Conservation (phyloP, 2,797 vertebrate species). For the Coracias cyanogaster region DNA sequence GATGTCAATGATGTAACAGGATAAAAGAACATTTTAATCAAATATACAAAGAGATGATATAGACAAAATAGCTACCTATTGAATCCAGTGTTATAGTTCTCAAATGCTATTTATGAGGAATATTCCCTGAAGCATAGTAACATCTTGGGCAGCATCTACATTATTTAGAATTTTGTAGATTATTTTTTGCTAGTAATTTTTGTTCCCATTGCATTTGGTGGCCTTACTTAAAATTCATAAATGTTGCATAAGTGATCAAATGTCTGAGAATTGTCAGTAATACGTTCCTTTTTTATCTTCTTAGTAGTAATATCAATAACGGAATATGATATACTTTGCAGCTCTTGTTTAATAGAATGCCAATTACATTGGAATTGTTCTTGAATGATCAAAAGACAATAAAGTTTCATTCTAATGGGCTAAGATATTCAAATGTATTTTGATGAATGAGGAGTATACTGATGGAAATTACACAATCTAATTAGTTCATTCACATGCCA, state of each 20-base stretch:
- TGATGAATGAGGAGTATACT: not conserved
- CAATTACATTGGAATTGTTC: not conserved
- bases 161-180: conserved; percentile 56
- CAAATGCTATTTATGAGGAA: not conserved
- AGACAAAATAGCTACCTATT: not conserved
- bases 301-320: not conserved
- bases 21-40: not conserved
- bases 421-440: not conserved
- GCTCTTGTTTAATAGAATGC: not conserved
- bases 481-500: not conserved
- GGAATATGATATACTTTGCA: not conserved
- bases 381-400: not conserved
- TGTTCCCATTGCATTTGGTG: conserved; percentile 31
- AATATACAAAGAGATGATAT: not conserved
- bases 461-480: not conserved
- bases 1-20: not conserved
- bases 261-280: not conserved
- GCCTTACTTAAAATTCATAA: conserved; percentile 45
- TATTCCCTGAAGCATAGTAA: conserved; percentile 21
- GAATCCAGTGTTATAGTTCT: conserved; percentile 21
- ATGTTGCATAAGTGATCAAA: not conserved
- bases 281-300: not conserved
- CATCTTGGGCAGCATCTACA: conserved; percentile 46
- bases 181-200: conserved; percentile 39
- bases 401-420: not conserved